Evolutionary conservation across 2,113 vertebrate genomes (phyloP).

Genomic region (Saiga tatarica): DNA sequence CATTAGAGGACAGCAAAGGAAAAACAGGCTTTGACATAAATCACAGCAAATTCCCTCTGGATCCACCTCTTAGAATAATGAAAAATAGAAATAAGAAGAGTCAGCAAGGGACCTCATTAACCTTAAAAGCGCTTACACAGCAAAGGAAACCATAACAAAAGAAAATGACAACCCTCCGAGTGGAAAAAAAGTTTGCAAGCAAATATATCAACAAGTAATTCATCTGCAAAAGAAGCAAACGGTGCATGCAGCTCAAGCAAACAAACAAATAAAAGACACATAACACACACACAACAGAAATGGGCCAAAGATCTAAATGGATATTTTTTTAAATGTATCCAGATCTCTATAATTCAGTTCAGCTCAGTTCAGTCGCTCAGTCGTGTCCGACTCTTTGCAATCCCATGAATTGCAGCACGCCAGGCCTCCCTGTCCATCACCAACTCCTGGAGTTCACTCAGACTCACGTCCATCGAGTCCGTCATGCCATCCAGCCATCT

Average conservation of each 20-base stretch:
- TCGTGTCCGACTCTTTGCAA: too few relatives aligned
- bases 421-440: too few relatives aligned
- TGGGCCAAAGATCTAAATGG: background rate
- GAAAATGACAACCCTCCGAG: background rate
- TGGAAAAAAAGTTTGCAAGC: background rate
- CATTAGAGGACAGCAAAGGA: background rate
- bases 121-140: background rate
- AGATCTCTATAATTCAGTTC: background rate
- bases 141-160: background rate
- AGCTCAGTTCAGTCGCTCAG: too few relatives aligned
- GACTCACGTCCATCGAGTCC: too few relatives aligned
- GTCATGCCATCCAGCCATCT: too few relatives aligned
- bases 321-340: background rate
- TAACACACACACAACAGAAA: background rate
- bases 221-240: background rate
- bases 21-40: background rate
- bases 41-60: background rate
- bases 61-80: background rate
- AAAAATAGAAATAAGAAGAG: background rate
- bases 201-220: background rate
- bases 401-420: too few relatives aligned
- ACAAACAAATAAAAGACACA: too few relatives aligned
- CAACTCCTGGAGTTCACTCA: too few relatives aligned
- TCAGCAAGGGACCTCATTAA: background rate
- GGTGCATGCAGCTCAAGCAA: rapidly evolving